phyloP scores from a whole-genome alignment of 2,113 vertebrate genomes.

The Misgurnus anguillicaudatus region DNA sequence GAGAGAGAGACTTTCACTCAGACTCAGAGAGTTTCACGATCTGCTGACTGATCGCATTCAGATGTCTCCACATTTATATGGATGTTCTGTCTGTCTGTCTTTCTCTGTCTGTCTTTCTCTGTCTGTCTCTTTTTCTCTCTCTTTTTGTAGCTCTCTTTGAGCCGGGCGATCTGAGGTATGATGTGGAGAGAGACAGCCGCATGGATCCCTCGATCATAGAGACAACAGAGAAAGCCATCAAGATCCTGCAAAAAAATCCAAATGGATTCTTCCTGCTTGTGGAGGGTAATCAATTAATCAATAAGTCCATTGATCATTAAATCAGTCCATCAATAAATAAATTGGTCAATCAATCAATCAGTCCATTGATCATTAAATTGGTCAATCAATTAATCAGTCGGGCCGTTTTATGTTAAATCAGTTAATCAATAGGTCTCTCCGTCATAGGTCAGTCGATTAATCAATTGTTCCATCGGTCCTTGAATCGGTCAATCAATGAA shows the following conservation, averaged over 20 bases:
- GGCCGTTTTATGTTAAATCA: no score
- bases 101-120: neutral
- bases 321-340: neutral
- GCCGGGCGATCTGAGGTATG: slow-evolving; percentile 72
- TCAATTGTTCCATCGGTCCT: no score
- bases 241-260: slow-evolving; percentile 75
- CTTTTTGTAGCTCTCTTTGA: slow-evolving; percentile 72
- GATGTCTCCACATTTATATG: neutral
- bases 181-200: slow-evolving; percentile 66
- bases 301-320: neutral
- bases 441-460: no score
- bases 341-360: neutral
- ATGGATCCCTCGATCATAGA: slow-evolving; percentile 74
- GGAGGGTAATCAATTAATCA: slow-evolving; percentile 54
- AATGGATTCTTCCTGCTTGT: slow-evolving; percentile 75
- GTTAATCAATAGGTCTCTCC: no score
- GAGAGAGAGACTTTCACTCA: slow-evolving; percentile 27
- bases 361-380: no score
- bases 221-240: slow-evolving; percentile 76
- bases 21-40: neutral
- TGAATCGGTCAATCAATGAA: no score
- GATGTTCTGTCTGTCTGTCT: neutral
- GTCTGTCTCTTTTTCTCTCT: neutral
- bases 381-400: no score
- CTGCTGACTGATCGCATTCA: neutral